A percentile compares a stretch with the other conserved stretches of the same genome.
Evolutionary conservation across 2,888 invertebrate species (phyloP).

Genomic region (Eupithecia dodoneata): DNA sequence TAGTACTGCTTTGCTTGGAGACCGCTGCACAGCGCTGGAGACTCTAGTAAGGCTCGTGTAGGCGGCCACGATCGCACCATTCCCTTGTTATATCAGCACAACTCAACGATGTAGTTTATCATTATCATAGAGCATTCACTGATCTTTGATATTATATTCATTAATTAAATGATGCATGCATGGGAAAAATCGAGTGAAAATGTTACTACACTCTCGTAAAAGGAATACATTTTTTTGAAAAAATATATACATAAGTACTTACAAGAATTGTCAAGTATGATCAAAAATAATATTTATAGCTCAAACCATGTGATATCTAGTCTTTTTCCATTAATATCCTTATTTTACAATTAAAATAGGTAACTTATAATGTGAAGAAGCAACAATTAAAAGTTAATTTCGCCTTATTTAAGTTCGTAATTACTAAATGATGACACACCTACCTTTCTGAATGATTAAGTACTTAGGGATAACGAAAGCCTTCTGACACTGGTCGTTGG

Average conservation of each 20-base stretch:
- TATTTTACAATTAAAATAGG: constrained; percentile 47
- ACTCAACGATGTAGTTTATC: constrained; percentile 41
- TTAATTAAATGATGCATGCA: constrained; percentile 23
- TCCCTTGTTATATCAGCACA: constrained; percentile 40
- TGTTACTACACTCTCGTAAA: constrained; percentile 53
- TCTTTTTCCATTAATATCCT: constrained; percentile 73
- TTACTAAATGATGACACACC: constrained; percentile 13
- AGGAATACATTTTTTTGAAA: constrained; percentile 23
- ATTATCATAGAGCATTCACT: constrained; percentile 47
- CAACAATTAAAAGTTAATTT: constrained; percentile 28
- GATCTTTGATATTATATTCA: constrained; percentile 38
- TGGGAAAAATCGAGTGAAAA: constrained; percentile 44
- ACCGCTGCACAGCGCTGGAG: background rate
- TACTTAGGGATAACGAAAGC: constrained; percentile 12
- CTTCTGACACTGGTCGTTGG: constrained; percentile 22
- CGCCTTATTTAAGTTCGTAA: constrained; percentile 25
- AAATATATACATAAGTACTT: constrained; percentile 45
- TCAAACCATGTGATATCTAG: constrained; percentile 84
- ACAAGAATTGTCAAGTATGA: constrained; percentile 58
- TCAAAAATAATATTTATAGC: constrained; percentile 69
- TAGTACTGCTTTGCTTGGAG: background rate
- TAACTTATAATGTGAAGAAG: constrained; percentile 30
- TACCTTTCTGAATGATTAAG: constrained; percentile 21
- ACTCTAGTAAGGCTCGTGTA: background rate
- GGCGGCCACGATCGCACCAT: constrained; percentile 28